Percentiles rank a stretch among this genome's conserved stretches.
Evolutionary conservation across 2,113 vertebrate species (phyloP).

Genomic region (Platycercus adscitus): DNA sequence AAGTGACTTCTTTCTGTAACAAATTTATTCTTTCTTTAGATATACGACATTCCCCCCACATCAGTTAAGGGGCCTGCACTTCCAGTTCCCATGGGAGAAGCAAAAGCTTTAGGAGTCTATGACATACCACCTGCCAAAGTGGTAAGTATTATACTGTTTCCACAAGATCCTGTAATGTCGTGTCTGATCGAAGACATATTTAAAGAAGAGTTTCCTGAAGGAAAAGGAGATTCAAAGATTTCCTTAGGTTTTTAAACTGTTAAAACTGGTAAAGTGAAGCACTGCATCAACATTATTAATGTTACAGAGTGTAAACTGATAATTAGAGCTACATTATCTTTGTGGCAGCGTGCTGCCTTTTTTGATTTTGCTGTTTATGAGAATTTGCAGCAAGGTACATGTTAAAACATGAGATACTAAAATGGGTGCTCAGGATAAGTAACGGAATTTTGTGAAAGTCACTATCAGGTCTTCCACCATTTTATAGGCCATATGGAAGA

Average conservation of each 20-base stretch:
- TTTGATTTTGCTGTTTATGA: not conserved
- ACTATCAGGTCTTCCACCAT: not conserved
- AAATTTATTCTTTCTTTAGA: conserved; percentile 71
- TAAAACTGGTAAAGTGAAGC: not conserved
- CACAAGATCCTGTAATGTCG: not conserved
- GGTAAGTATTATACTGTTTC: conserved; percentile 66
- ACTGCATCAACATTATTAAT: not conserved
- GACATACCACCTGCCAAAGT: conserved; percentile 85
- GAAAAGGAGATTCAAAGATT: not conserved
- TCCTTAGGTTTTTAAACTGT: not conserved
- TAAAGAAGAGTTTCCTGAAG: not conserved
- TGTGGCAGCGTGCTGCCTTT: not conserved
- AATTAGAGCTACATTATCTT: not conserved
- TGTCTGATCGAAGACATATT: not conserved
- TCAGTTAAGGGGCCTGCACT: conserved; percentile 73
- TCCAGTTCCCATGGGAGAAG: conserved; percentile 67
- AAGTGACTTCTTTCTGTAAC: conserved; percentile 1
- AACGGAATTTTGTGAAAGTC: not conserved
- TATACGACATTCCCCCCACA: conserved; percentile 91
- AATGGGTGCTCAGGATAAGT: not conserved
- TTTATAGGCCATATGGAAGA: not conserved
- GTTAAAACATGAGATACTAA: not conserved
- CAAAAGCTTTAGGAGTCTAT: conserved; percentile 85
- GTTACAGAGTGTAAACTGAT: not conserved
- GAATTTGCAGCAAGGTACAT: not conserved